Evolutionary conservation across 2,888 invertebrate genomes (phyloP).

Genomic region (Cheilosia vernalis): DNA sequence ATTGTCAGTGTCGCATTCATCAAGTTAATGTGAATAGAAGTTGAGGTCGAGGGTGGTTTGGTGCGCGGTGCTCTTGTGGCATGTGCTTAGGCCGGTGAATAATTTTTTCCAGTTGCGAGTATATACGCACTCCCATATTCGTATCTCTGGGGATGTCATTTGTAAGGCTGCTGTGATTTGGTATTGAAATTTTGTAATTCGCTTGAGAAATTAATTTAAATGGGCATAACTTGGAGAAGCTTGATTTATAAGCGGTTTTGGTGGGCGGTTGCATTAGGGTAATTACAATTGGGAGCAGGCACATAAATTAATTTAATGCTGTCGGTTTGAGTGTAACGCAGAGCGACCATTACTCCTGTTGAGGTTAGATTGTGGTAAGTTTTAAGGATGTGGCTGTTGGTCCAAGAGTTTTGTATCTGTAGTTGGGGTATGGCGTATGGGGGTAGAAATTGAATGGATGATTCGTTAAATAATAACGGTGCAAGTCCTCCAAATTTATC

Average conservation of each 20-base stretch:
- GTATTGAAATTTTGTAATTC: slow-evolving; percentile 60
- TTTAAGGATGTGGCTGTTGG: not conserved
- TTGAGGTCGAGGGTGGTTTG: not conserved
- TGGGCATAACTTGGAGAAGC: slow-evolving; percentile 20
- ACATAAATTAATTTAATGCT: slow-evolving; percentile 8
- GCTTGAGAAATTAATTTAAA: slow-evolving; percentile 63
- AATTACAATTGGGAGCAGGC: not conserved
- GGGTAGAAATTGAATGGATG: too few species aligned
- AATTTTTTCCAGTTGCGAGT: slow-evolving; percentile 41
- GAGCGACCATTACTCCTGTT: not conserved
- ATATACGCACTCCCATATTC: not conserved
- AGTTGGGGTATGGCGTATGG: too few species aligned
- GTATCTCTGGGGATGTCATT: slow-evolving; percentile 42
- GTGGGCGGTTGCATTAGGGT: slow-evolving; percentile 12
- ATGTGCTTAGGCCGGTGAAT: slow-evolving; percentile 37
- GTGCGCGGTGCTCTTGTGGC: not conserved
- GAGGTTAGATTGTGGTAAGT: not conserved
- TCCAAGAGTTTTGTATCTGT: too few species aligned
- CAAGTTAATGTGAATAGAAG: slow-evolving; percentile 66
- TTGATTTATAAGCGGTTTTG: slow-evolving; percentile 59
- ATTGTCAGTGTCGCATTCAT: slow-evolving; percentile 72
- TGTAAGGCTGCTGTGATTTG: slow-evolving; percentile 63
- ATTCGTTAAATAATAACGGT: too few species aligned
- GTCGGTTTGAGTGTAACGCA: not conserved
- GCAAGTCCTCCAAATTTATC: too few species aligned